Base-by-base conservation (phyloP, 2,113 vertebrate species). In the Ameiurus melas region DNA sequence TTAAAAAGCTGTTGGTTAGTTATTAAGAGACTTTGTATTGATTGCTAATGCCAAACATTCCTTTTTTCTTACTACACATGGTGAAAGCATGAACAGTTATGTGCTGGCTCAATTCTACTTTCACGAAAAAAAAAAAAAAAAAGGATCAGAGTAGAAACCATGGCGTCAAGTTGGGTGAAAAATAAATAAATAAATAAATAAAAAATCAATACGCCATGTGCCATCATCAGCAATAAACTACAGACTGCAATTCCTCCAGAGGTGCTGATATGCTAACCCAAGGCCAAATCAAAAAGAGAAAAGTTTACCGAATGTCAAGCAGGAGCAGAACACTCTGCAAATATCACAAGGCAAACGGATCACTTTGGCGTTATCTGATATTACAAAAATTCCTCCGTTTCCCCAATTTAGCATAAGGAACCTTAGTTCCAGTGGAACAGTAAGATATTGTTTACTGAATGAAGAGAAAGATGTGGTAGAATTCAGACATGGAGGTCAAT, bases 1-100 rank as follows among this genome's bases (percentile, higher is more conserved):
- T 92, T 92, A 78, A 68, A 92, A 90, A 92, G 89, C 79, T 22
- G 33, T 83, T 71, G 85, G 91, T 93, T 91, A 89, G 91, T 93
- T 92, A 93, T 94, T 92, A 94, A 93, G 92, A 94, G 92, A 94
- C 93, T 88, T 92, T 93, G 92, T 94, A 94, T 94, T 90, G 95
- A 95, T 94, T 92, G 85, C 57, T 79, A 90, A 83, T 86, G 92
- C 93, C 91, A 92, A 92, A 91, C 55, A 86, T 84, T 84, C 85
- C 85, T 93, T 93, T 78, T 47, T 91, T 89, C 81, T 22, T 36
- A 91, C 89, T 55, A 75, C 86, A 88, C 62, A 87, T 88, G 90
- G 85, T 90, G 88, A 93, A 90, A 71, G 86, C 71, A 12, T 79
- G 84, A 86, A 30, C 87, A 51, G 92, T 90, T 93, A 90, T 36